Evolutionary conservation across 1,140 invertebrate genomes (phyloP).

Genomic region (Teleopsis dalmanni): DNA sequence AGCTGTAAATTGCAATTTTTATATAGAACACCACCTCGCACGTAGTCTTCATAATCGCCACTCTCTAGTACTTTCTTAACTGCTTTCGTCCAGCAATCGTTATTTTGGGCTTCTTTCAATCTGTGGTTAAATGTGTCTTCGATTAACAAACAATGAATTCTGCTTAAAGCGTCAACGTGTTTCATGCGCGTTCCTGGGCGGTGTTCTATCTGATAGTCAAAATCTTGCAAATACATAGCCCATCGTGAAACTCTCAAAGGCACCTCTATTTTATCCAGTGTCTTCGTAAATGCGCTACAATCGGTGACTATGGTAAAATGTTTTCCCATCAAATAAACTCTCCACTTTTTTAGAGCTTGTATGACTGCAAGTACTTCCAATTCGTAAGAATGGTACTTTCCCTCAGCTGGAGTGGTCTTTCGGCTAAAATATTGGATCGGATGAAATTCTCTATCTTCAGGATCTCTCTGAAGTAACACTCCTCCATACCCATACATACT

Average conservation of each 20-base stretch:
- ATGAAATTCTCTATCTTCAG: constrained; percentile 7
- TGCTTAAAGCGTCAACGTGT: constrained; percentile 24
- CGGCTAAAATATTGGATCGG: constrained; percentile 14
- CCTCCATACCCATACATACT: constrained; percentile 2
- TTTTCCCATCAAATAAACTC: constrained; percentile 12
- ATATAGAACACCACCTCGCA: background rate
- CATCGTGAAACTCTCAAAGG: constrained; percentile 14
- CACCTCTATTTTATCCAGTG: constrained; percentile 18
- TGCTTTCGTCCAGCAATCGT: constrained; percentile 5
- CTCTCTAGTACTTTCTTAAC: background rate
- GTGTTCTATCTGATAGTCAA: constrained; percentile 19
- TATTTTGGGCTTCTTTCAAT: constrained; percentile 1
- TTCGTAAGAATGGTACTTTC: constrained; percentile 26
- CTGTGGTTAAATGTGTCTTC: constrained; percentile 1
- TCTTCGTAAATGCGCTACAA: constrained; percentile 30
- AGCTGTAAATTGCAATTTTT: background rate
- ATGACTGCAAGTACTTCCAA: constrained; percentile 23
- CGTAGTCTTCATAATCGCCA: background rate
- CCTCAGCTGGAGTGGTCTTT: constrained; percentile 18
- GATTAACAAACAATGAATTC: constrained; percentile 13
- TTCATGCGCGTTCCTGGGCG: constrained; percentile 17
- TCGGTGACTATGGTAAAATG: constrained; percentile 15
- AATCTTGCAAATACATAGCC: constrained; percentile 21
- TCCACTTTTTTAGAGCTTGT: constrained; percentile 19
- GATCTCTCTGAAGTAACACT: constrained; percentile 6